Percentiles rank a stretch among this genome's conserved stretches.
phyloP scores from a whole-genome alignment of 1,140 invertebrate species.

The Hylaeus volcanicus region DNA sequence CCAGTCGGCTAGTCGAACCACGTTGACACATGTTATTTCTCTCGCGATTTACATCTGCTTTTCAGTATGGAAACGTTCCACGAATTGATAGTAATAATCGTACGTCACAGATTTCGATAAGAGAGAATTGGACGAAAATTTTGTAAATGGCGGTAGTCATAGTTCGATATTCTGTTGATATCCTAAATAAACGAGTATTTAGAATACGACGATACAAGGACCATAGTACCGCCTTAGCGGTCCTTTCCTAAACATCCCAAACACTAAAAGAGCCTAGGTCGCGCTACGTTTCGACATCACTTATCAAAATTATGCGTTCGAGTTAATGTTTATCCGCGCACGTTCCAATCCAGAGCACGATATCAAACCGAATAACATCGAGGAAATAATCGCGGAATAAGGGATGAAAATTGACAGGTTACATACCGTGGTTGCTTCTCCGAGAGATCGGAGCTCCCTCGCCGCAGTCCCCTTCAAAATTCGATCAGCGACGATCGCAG shows the following conservation, averaged over 20 bases:
- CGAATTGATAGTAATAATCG: not conserved
- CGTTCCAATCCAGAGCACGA: conserved; percentile 28
- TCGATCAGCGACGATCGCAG: not conserved
- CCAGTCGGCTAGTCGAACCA: not conserved
- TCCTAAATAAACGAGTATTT: not conserved
- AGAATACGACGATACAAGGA: not conserved
- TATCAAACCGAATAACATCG: conserved; percentile 37
- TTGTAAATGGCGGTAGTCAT: conserved; percentile 13
- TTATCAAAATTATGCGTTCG: not conserved
- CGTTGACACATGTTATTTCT: not conserved
- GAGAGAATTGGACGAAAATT: not conserved
- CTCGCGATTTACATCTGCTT: too few species aligned
- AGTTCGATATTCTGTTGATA: not conserved
- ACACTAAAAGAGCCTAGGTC: not conserved
- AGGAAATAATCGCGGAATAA: conserved; percentile 7
- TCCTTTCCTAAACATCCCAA: not conserved
- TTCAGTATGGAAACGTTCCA: not conserved
- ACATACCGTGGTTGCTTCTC: conserved; percentile 40
- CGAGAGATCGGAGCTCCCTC: conserved; percentile 24
- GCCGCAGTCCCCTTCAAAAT: not conserved
- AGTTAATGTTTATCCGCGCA: conserved; percentile 5
- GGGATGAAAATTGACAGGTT: conserved; percentile 29
- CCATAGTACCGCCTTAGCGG: not conserved
- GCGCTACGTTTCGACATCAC: not conserved
- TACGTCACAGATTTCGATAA: not conserved